A percentile compares a stretch with the other conserved stretches of the same genome.
These are phyloP conservation scores for Rhimphoctona megacephalus DNA, from an alignment of 2,888 invertebrate genomes.

Conservation along the genomic window DNA sequence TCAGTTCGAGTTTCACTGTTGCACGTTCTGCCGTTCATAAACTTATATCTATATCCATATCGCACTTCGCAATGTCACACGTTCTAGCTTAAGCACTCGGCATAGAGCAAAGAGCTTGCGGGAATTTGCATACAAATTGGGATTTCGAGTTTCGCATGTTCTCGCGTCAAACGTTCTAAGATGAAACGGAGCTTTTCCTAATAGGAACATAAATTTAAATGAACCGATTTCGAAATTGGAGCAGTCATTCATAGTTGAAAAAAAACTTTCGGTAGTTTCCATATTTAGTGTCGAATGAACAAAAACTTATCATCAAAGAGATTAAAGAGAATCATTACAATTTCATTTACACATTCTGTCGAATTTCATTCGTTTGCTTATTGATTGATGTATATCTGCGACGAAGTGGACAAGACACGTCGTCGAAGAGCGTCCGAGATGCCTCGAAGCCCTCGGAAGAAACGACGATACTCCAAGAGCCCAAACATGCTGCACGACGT, in stretches of 20 bases:
- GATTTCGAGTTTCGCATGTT: conserved; percentile 11
- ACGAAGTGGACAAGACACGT: conserved; percentile 76
- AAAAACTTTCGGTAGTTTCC: neutral
- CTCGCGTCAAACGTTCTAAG: neutral
- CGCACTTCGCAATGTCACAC: conserved; percentile 1
- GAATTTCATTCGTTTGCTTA: neutral
- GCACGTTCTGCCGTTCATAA: neutral
- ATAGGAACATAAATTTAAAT: neutral
- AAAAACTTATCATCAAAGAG: neutral
- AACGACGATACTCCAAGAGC: conserved; percentile 79
- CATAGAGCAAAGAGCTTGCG: conserved; percentile 46
- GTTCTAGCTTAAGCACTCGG: conserved; percentile 12
- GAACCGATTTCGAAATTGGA: conserved; percentile 6
- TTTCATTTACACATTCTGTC: neutral
- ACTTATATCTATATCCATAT: conserved; percentile 2
- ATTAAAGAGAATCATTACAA: neutral
- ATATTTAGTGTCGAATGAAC: neutral
- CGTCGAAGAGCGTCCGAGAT: conserved; percentile 80
- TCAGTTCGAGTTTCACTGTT: conserved; percentile 21
- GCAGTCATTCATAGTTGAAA: neutral
- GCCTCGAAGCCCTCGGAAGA: conserved; percentile 79
- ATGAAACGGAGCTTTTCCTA: conserved; percentile 23
- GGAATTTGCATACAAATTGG: conserved; percentile 65
- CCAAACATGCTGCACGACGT: conserved; percentile 77
- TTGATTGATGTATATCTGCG: neutral